Conservation (phyloP, 2,113 vertebrate species). For the Perognathus longimembris region DNA sequence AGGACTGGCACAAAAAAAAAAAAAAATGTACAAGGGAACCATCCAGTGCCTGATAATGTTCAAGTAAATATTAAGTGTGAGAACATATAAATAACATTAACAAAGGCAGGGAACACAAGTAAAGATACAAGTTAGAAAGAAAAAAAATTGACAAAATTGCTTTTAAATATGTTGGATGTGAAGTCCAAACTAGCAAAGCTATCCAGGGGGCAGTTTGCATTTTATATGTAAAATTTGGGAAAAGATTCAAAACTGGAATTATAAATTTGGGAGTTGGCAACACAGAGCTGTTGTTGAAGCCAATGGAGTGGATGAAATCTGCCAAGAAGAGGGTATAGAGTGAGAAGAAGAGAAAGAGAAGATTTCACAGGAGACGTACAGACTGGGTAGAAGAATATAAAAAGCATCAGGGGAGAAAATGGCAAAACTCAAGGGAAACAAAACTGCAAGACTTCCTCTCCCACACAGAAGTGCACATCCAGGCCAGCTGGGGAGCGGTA, state of each 20-base stretch:
- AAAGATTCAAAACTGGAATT: conserved; percentile 65
- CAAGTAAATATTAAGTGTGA: background rate
- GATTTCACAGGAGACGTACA: conserved; percentile 49
- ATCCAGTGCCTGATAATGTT: background rate
- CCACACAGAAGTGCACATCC: background rate
- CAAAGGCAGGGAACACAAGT: background rate
- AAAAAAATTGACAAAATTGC: conserved; percentile 39
- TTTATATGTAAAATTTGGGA: conserved; percentile 57
- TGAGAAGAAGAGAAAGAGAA: conserved; percentile 47
- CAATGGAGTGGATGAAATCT: conserved; percentile 59
- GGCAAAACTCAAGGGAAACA: background rate
- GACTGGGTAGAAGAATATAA: conserved; percentile 4
- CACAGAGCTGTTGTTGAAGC: conserved; percentile 55
- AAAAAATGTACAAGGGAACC: too few relatives aligned
- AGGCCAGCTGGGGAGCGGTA: background rate
- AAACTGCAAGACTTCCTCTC: background rate
- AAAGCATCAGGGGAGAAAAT: conserved; percentile 42
- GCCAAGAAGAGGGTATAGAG: conserved; percentile 60
- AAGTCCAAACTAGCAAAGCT: conserved; percentile 60
- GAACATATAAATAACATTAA: background rate
- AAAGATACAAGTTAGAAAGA: background rate
- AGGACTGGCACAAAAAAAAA: too few relatives aligned
- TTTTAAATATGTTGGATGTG: conserved; percentile 58
- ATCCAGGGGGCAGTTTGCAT: conserved; percentile 57
- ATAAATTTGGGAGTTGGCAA: conserved; percentile 73